Base-by-base conservation (phyloP, 2,888 invertebrate species). In the Watsonalla binaria region DNA sequence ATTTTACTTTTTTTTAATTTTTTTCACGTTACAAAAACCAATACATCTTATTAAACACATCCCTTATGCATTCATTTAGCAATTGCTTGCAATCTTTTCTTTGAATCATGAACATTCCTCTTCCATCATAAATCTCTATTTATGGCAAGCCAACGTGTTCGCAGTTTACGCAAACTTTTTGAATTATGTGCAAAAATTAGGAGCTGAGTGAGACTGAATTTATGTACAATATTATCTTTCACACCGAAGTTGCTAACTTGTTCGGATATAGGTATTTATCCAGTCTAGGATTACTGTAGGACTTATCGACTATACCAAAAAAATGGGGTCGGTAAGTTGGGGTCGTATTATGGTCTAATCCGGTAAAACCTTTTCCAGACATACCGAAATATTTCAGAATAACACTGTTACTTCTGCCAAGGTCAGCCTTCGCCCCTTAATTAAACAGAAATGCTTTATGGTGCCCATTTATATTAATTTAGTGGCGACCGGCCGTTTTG, bases 391-490 rank as follows among this genome's bases (percentile, higher is more conserved):
- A 39, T 49, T 47, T 37, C 37, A 37, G 37, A 37, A 15, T 14
- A 14, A 15, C 39, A 14, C 14, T 11, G 8, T 11, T 37, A 14
- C 14, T 49, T 37, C 11, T 8, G 48, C 35, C 33, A 6, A 48
- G 13, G 52, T 49, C 51, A 57, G 52, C 65, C 60, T 55, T 62
- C 61, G 47, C 51, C 59, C 47, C 56, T 60, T 69, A 63, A 70
- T 70, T 68, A 67, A 65, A 66, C 49, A 37, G 42, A 50, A 42
- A 13, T 48, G 49, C 49, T 49, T 34, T 49, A 52, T 39, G 50
- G 51, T 59, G 54, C 46, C 66, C 67, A 71, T 78, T 74, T 70
- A 70, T 76, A 67, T 73, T 70, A 68, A 74, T 72, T 73, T 65
- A 47, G 59, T 46, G 54, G 62, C 45, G 51, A 54, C 57, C 52